phyloP scores from a whole-genome alignment of 2,113 vertebrate genomes.

The Petrocephalus microphthalmus region DNA sequence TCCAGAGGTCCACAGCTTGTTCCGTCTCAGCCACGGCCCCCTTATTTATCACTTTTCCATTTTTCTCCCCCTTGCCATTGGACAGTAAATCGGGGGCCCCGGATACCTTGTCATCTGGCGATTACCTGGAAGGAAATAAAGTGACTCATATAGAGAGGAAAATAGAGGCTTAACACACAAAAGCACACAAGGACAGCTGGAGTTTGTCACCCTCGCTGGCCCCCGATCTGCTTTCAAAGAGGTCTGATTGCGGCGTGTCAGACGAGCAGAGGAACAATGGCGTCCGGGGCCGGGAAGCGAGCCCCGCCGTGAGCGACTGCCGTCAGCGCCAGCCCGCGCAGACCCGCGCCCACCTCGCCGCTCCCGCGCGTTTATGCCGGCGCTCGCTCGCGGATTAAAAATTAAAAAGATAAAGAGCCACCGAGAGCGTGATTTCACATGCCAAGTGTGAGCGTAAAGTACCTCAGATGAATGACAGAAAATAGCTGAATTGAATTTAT shows the following conservation, averaged over 20 bases:
- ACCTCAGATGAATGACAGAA: background rate
- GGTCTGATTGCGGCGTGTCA: constrained; percentile 19
- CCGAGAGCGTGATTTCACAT: background rate
- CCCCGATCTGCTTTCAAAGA: constrained; percentile 13
- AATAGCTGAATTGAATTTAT: background rate
- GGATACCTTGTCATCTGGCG: constrained; percentile 28
- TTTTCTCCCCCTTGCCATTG: constrained; percentile 13
- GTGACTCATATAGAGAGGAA: constrained; percentile 24
- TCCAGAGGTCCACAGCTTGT: constrained; percentile 27
- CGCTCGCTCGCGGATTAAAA: background rate
- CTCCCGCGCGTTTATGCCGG: background rate
- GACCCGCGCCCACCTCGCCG: too few relatives aligned
- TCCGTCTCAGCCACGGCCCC: constrained; percentile 8
- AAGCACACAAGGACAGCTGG: constrained; percentile 26
- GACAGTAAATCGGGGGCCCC: constrained; percentile 26
- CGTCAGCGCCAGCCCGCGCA: background rate
- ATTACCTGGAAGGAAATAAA: constrained; percentile 32
- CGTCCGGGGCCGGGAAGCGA: background rate
- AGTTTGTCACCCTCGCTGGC: constrained; percentile 17
- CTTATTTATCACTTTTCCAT: constrained; percentile 31
- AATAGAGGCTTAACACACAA: constrained; percentile 25
- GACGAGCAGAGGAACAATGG: background rate
- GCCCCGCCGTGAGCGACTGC: background rate
- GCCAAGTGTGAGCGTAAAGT: background rate
- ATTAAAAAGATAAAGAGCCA: background rate